phyloP scores from a whole-genome alignment of 2,888 invertebrate genomes.

The Onchidella celtica region DNA sequence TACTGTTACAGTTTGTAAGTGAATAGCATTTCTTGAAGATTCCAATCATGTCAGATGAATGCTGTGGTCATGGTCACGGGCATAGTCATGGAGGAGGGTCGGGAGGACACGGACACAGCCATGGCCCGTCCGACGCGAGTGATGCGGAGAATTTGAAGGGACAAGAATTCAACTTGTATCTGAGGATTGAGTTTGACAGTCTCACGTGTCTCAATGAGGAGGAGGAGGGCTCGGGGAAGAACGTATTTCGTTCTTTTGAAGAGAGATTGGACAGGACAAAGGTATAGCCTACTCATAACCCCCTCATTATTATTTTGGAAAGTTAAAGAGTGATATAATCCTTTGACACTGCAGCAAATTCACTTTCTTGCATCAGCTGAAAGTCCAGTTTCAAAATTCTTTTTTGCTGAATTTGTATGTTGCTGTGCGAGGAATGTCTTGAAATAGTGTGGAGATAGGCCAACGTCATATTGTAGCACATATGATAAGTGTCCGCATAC shows the following conservation, averaged over 20 bases:
- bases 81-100: conserved; percentile 52
- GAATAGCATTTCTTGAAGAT: no score
- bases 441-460: no score
- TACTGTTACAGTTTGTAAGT: no score
- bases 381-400: no score
- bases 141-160: conserved; percentile 84
- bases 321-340: no score
- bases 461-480: no score
- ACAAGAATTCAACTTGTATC: conserved; percentile 90
- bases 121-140: conserved; percentile 72
- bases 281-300: conserved; percentile 83
- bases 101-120: conserved; percentile 72
- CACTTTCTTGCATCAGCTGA: no score
- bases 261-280: conserved; percentile 88
- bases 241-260: conserved; percentile 95
- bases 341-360: no score
- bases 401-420: no score
- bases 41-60: conserved; percentile 11
- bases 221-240: conserved; percentile 91
- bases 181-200: conserved; percentile 93
- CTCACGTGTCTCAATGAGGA: conserved; percentile 95
- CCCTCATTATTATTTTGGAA: no score
- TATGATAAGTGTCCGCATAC: no score
- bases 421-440: no score
- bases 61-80: conserved; percentile 11